Conservation (phyloP, 1,140 invertebrate genomes). For the Eupristina koningsbergeri region DNA sequence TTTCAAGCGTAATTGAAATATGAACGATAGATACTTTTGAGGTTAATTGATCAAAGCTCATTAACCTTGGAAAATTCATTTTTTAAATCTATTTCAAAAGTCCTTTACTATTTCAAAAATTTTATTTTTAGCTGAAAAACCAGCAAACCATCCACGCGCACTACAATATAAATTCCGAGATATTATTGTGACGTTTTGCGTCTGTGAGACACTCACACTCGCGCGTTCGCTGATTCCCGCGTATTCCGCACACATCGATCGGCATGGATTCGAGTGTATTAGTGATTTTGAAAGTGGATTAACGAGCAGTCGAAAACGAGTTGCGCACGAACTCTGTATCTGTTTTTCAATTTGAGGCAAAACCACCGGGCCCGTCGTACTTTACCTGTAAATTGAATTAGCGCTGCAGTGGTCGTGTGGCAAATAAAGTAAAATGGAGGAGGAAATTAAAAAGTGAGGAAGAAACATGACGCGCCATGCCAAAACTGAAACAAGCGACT, state of each 20-base stretch:
- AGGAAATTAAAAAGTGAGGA: conserved; percentile 6
- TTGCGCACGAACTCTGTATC: conserved; percentile 1
- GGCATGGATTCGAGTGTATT: conserved; percentile 35
- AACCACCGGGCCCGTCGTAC: conserved; percentile 4
- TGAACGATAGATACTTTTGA: too few species aligned
- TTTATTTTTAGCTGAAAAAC: background rate
- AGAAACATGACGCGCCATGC: background rate
- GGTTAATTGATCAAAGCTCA: too few species aligned
- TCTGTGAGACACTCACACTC: background rate
- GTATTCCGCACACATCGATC: background rate
- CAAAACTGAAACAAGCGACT: background rate
- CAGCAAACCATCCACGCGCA: background rate
- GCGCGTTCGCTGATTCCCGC: too few species aligned
- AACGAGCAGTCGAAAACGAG: conserved; percentile 29
- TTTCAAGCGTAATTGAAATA: too few species aligned
- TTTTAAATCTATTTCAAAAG: too few species aligned
- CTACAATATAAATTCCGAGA: background rate
- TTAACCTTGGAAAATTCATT: too few species aligned
- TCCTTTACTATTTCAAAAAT: background rate
- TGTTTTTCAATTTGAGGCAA: conserved; percentile 46
- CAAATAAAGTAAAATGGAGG: conserved; percentile 28
- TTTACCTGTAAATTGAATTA: conserved; percentile 44
- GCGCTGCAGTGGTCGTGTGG: background rate
- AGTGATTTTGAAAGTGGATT: conserved; percentile 39
- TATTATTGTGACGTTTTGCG: background rate